Evolutionary conservation across 2,113 vertebrate species (phyloP).

Genomic region (Proterorhinus semilunaris): DNA sequence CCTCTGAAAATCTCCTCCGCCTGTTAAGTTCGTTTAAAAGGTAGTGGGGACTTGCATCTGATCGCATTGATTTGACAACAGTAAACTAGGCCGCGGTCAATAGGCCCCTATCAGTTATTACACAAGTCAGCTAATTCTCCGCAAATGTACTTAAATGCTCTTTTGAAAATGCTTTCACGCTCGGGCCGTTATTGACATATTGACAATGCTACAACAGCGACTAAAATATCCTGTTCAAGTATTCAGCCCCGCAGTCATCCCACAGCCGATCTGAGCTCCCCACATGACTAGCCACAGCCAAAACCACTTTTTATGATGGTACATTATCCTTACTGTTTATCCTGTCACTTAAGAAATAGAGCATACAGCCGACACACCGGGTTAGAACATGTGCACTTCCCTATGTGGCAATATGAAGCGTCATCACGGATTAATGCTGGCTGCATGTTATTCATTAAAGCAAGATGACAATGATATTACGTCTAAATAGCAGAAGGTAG

Average conservation of each 20-base stretch:
- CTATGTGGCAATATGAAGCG: slow-evolving; percentile 24
- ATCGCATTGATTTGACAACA: slow-evolving; percentile 78
- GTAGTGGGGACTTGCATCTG: slow-evolving; percentile 68
- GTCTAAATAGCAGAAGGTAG: not conserved
- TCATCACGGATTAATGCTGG: slow-evolving; percentile 22
- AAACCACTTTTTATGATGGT: slow-evolving; percentile 73
- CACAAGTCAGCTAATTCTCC: slow-evolving; percentile 81
- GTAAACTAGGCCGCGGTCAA: slow-evolving; percentile 73
- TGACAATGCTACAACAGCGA: slow-evolving; percentile 77
- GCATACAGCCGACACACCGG: slow-evolving; percentile 11
- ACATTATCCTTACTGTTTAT: slow-evolving; percentile 64
- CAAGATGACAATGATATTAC: slow-evolving; percentile 17
- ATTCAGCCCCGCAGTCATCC: slow-evolving; percentile 78
- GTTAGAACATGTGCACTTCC: slow-evolving; percentile 33
- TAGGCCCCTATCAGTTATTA: slow-evolving; percentile 78
- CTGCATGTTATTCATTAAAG: slow-evolving; percentile 10
- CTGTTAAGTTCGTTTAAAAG: slow-evolving; percentile 77
- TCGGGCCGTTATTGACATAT: slow-evolving; percentile 79
- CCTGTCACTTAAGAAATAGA: slow-evolving; percentile 41
- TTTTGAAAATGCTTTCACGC: slow-evolving; percentile 78
- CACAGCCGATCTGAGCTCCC: slow-evolving; percentile 64
- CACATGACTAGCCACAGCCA: slow-evolving; percentile 64
- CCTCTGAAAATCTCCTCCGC: slow-evolving; percentile 66
- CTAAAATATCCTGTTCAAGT: slow-evolving; percentile 81
- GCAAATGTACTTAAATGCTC: slow-evolving; percentile 80